phyloP scores from a whole-genome alignment of 1,140 invertebrate genomes.

The Papilio glaucus region DNA sequence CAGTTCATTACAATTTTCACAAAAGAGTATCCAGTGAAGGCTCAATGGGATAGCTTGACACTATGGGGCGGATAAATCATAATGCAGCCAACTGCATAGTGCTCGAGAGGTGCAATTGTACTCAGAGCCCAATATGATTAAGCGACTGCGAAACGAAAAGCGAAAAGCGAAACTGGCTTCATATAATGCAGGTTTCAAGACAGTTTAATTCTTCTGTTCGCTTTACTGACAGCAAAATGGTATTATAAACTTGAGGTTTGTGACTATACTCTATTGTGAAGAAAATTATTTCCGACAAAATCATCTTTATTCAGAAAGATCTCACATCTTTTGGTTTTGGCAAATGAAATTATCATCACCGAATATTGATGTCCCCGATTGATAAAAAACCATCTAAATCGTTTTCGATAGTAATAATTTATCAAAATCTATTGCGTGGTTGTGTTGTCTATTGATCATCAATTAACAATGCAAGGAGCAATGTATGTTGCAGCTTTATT shows the following conservation, averaged over 20 bases:
- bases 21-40: background rate
- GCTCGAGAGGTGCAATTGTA: background rate
- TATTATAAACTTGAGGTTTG: background rate
- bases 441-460: background rate
- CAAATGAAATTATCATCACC: too few relatives aligned
- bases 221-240: background rate
- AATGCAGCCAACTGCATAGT: background rate
- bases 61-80: background rate
- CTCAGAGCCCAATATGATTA: background rate
- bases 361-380: too few relatives aligned
- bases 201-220: background rate
- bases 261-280: background rate
- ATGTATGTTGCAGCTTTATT: too few relatives aligned
- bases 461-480: background rate
- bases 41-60: slow-evolving; percentile 8
- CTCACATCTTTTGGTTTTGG: too few relatives aligned
- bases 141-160: background rate
- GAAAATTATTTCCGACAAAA: background rate
- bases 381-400: too few relatives aligned
- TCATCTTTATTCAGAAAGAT: too few relatives aligned
- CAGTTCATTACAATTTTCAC: background rate
- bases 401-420: too few relatives aligned
- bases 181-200: background rate
- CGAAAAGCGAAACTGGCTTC: background rate
- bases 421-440: too few relatives aligned